Conservation (phyloP, 2,797 vertebrate genomes). For the Uromys caudimaculatus region DNA sequence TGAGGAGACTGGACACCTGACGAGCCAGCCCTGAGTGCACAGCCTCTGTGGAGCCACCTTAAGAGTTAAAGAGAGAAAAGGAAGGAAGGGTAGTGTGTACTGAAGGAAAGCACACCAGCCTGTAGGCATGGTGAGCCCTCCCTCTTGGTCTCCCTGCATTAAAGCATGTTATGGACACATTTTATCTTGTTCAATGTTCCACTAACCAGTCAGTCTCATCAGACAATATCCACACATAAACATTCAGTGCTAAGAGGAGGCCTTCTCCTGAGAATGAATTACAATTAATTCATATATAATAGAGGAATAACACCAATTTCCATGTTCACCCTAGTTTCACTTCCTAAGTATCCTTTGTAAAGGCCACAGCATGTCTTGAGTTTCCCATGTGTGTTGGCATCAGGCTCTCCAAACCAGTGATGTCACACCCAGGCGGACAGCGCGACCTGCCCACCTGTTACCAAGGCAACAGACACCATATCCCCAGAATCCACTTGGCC, state of each 20-base stretch:
- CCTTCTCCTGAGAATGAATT: constrained; percentile 7
- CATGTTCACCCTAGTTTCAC: not conserved
- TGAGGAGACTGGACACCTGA: constrained; percentile 97
- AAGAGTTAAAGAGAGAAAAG: not conserved
- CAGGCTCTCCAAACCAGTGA: too few relatives aligned
- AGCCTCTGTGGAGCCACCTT: constrained; percentile 97
- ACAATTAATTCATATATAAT: not conserved
- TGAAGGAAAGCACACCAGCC: not conserved
- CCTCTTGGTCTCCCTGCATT: not conserved
- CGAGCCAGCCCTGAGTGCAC: constrained; percentile 98
- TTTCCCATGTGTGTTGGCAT: not conserved
- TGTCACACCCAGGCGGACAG: too few relatives aligned
- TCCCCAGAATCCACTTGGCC: too few relatives aligned
- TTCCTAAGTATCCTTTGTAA: not conserved
- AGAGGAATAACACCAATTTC: not conserved
- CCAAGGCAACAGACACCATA: too few relatives aligned
- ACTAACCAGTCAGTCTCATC: not conserved
- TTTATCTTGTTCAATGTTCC: not conserved
- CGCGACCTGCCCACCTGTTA: too few relatives aligned
- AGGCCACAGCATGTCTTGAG: not conserved
- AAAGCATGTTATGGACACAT: not conserved
- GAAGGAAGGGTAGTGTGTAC: not conserved
- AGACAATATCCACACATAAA: not conserved
- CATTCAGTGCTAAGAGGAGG: not conserved
- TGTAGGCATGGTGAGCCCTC: accelerated